These are phyloP conservation scores for Eumeta japonica DNA, from an alignment of 1,140 invertebrate genomes.

Conservation along the genomic window DNA sequence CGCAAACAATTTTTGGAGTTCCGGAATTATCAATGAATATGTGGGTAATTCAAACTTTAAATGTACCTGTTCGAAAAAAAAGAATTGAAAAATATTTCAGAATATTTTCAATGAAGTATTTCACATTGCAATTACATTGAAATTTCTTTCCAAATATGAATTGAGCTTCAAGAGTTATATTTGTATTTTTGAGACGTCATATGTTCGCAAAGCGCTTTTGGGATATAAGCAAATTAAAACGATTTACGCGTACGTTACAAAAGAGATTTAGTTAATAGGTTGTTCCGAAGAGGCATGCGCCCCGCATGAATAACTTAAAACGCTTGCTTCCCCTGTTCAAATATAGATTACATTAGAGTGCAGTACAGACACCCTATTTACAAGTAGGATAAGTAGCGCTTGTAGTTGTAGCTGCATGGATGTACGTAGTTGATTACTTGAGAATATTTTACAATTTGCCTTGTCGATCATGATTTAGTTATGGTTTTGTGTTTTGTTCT, in stretches of 20 bases:
- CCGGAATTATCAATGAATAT: too few relatives aligned
- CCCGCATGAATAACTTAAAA: conserved; percentile 1
- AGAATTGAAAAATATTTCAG: too few relatives aligned
- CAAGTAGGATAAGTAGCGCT: neutral
- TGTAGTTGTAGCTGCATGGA: too few relatives aligned
- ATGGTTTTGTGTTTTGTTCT: neutral
- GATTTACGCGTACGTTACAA: conserved; percentile 10
- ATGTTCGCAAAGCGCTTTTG: too few relatives aligned
- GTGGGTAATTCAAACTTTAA: too few relatives aligned
- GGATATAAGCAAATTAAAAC: conserved; percentile 18
- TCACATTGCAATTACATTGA: too few relatives aligned
- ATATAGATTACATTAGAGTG: neutral
- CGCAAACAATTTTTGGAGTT: too few relatives aligned
- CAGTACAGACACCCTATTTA: neutral
- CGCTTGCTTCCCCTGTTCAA: neutral
- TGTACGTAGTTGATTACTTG: neutral
- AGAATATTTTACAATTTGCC: neutral
- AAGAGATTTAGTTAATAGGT: conserved; percentile 18
- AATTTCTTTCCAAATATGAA: too few relatives aligned
- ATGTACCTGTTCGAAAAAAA: too few relatives aligned
- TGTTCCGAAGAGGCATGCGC: conserved; percentile 8
- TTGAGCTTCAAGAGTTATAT: too few relatives aligned
- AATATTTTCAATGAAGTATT: too few relatives aligned
- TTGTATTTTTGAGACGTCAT: too few relatives aligned
- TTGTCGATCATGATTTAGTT: neutral